These are phyloP conservation scores for Panagrolaimus sp. DNA, from an alignment of 1,140 invertebrate genomes.

Conservation along the genomic window DNA sequence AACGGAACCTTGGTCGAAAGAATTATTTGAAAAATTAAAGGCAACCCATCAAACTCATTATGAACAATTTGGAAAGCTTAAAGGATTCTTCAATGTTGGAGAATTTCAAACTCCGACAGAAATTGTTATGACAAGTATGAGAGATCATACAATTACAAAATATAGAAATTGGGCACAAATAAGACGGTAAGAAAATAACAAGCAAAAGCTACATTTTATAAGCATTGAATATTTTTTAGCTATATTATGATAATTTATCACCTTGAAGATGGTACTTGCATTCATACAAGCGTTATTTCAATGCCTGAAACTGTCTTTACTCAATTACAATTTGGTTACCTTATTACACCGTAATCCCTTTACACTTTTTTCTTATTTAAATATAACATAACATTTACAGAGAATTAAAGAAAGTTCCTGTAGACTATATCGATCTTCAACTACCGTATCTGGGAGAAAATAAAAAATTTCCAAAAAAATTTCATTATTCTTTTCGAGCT, in stretches of 20 bases:
- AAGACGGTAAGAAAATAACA: conserved; percentile 26
- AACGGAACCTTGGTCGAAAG: conserved; percentile 44
- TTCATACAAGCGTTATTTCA: conserved; percentile 48
- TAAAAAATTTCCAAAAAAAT: conserved; percentile 41
- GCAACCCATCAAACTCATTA: conserved; percentile 46
- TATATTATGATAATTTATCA: conserved; percentile 52
- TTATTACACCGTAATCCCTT: conserved; percentile 39
- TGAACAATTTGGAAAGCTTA: conserved; percentile 44
- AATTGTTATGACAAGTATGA: conserved; percentile 40
- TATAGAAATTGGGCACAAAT: conserved; percentile 44
- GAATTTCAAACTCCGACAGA: conserved; percentile 17
- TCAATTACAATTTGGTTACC: conserved; percentile 48
- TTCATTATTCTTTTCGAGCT: conserved; percentile 38
- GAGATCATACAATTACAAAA: conserved; percentile 48
- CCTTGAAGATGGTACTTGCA: conserved; percentile 52
- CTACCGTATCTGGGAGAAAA: conserved; percentile 44
- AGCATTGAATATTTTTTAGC: conserved; percentile 31
- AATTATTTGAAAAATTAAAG: conserved; percentile 40
- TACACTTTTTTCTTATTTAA: too few species aligned
- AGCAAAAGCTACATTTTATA: background rate
- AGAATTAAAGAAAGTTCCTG: conserved; percentile 38
- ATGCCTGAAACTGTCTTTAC: conserved; percentile 49
- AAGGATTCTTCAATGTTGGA: conserved; percentile 32
- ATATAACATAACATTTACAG: conserved; percentile 7
- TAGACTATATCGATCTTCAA: conserved; percentile 41